phyloP scores from a whole-genome alignment of 64 coral and sea anemone species.

The Montipora cactus region DNA sequence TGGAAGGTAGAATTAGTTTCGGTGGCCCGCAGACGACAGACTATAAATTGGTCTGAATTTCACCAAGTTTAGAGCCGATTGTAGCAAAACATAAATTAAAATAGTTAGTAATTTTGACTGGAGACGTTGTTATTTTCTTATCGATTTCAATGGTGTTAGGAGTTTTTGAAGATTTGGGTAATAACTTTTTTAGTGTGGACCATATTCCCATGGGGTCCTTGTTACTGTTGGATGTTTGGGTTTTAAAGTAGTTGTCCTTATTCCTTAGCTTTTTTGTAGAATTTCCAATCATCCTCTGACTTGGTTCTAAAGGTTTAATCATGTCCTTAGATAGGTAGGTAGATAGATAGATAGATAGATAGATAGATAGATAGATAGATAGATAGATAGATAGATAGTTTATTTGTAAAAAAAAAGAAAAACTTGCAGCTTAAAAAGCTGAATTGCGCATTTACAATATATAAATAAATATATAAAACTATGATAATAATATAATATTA shows the following conservation, averaged over 20 bases:
- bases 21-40: background rate
- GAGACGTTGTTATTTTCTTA: constrained; percentile 16
- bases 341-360: too few species aligned
- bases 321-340: too few species aligned
- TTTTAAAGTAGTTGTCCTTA: constrained; percentile 27
- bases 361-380: too few species aligned
- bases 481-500: too few species aligned
- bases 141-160: background rate
- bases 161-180: background rate
- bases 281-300: constrained; percentile 42
- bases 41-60: background rate
- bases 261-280: constrained; percentile 30
- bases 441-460: too few species aligned
- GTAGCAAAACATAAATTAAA: constrained; percentile 41
- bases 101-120: constrained; percentile 30
- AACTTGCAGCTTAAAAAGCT: too few species aligned
- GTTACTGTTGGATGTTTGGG: background rate
- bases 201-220: constrained; percentile 23
- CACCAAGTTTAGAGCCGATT: constrained; percentile 21
- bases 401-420: too few species aligned
- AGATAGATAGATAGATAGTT: too few species aligned
- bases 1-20: background rate
- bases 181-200: constrained; percentile 28
- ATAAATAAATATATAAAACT: too few species aligned
- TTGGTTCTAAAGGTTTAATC: constrained; percentile 7